Evolutionary conservation across 2,888 invertebrate genomes (phyloP).

Genomic region (Argyra leucocephala): DNA sequence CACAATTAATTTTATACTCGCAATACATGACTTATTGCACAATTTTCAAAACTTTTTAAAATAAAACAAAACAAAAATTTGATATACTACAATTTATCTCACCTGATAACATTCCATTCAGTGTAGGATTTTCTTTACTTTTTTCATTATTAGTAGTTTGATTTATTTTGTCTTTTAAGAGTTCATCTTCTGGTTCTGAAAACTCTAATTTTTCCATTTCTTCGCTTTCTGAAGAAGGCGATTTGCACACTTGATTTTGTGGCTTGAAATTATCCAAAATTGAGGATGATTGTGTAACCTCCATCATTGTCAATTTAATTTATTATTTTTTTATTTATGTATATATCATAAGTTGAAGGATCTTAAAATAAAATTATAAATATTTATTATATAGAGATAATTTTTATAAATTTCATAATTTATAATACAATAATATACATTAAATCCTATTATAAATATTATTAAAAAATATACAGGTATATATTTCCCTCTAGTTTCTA

Average conservation of each 20-base stretch:
- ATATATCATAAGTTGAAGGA: too few species aligned
- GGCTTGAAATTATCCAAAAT: not conserved
- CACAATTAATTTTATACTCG: too few species aligned
- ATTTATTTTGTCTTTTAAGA: not conserved
- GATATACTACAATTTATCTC: not conserved
- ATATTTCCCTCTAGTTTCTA: too few species aligned
- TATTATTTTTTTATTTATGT: too few species aligned
- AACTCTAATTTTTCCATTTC: conserved; percentile 16
- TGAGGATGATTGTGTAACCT: not conserved
- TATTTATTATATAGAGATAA: too few species aligned
- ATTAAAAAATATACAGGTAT: too few species aligned
- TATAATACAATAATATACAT: too few species aligned
- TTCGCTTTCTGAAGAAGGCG: not conserved
- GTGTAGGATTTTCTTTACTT: not conserved
- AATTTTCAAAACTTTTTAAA: too few species aligned
- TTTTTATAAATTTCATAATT: too few species aligned
- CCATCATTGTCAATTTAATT: not conserved
- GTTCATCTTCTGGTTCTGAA: conserved; percentile 10
- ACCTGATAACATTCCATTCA: not conserved
- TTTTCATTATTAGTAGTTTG: not conserved
- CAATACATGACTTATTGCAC: too few species aligned
- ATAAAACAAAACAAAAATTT: not conserved
- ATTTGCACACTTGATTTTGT: not conserved
- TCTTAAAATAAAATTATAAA: too few species aligned
- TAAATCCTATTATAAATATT: too few species aligned